phyloP scores from a whole-genome alignment of 1,140 invertebrate species.

The Battus philenor region DNA sequence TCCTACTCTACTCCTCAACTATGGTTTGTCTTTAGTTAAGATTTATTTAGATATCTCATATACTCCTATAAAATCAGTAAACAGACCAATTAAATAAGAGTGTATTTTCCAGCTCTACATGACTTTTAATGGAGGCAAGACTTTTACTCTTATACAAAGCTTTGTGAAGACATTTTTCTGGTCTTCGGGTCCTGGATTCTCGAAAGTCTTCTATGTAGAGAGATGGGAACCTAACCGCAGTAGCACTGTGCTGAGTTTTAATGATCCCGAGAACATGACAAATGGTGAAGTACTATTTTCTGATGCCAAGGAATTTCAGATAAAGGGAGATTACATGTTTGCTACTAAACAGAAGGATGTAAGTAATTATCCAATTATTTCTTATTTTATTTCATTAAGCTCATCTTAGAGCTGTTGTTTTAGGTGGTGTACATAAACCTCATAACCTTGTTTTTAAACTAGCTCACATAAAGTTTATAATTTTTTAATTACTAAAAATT shows the following conservation, averaged over 20 bases:
- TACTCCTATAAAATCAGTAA: no score
- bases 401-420: no score
- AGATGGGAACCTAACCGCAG: conserved; percentile 79
- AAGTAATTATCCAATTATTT: conserved; percentile 23
- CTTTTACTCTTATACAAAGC: conserved; percentile 81
- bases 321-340: conserved; percentile 91
- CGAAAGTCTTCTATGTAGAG: conserved; percentile 81
- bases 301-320: conserved; percentile 87
- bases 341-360: conserved; percentile 80
- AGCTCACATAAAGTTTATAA: no score
- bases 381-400: conserved; percentile 7
- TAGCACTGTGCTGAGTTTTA: conserved; percentile 79
- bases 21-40: no score
- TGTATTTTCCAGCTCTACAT: conserved; percentile 85
- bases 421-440: no score
- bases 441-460: no score
- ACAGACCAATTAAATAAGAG: no score
- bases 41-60: no score
- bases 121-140: conserved; percentile 84
- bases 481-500: no score
- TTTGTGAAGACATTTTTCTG: conserved; percentile 88
- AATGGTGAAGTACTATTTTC: conserved; percentile 77
- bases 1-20: no score
- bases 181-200: conserved; percentile 74
- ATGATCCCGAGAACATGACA: conserved; percentile 46